Percentiles rank a stretch among this genome's conserved stretches.
Conservation (phyloP, 2,888 invertebrate genomes). For the Cordilura impudica region DNA sequence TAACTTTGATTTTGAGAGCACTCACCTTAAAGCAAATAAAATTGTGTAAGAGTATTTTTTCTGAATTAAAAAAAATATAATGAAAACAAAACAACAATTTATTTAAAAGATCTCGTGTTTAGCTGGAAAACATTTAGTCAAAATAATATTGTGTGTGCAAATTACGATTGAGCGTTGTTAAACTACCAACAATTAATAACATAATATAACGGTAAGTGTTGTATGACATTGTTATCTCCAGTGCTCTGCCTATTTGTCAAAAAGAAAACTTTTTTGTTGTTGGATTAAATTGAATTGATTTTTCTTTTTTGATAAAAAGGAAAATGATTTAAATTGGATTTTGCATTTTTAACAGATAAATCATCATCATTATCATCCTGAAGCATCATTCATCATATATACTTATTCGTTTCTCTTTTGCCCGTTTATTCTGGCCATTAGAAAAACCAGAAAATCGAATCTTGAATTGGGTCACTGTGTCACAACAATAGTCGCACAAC, state of each 20-base stretch:
- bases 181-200: background rate
- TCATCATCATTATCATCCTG: background rate
- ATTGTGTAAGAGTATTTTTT: background rate
- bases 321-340: too few species aligned
- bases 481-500: slow-evolving; percentile 66
- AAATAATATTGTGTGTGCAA: slow-evolving; percentile 2
- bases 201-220: slow-evolving; percentile 59
- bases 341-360: too few species aligned
- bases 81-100: slow-evolving; percentile 1
- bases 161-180: background rate
- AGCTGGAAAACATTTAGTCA: background rate
- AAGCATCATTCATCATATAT: background rate
- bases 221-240: slow-evolving; percentile 18
- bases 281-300: background rate
- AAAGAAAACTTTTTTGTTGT: background rate
- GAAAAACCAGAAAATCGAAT: slow-evolving; percentile 75
- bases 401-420: slow-evolving; percentile 63
- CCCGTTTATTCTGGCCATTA: slow-evolving; percentile 51
- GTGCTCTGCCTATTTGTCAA: background rate
- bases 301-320: background rate
- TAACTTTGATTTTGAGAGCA: background rate
- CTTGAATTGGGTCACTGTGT: slow-evolving; percentile 74
- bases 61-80: background rate
- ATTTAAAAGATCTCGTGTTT: background rate
- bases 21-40: background rate